phyloP scores from a whole-genome alignment of 2,113 vertebrate species.

The Crotophaga sulcirostris region DNA sequence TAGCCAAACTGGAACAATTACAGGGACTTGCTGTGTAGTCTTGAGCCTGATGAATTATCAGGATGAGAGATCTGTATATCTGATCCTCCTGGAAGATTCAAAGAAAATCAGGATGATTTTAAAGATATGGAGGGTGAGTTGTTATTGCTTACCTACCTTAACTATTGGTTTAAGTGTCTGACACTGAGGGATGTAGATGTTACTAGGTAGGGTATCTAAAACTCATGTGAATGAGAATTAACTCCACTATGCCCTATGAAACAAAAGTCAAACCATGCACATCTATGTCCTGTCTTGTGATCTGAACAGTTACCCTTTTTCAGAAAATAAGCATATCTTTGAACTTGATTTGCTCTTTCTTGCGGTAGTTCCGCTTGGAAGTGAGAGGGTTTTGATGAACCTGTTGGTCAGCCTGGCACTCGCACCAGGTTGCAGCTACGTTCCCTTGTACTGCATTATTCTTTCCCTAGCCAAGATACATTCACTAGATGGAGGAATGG shows the following conservation, averaged over 20 bases:
- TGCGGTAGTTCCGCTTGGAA: not conserved
- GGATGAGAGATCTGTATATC: not conserved
- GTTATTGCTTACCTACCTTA: not conserved
- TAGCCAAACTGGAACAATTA: not conserved
- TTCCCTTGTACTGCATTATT: not conserved
- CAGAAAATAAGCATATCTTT: not conserved
- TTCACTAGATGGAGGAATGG: not conserved
- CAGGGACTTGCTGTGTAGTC: not conserved
- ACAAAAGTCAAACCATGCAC: not conserved
- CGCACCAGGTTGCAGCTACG: not conserved
- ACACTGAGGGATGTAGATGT: not conserved
- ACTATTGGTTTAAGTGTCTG: not conserved
- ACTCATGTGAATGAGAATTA: not conserved
- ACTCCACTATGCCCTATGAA: not conserved
- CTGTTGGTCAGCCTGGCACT: not conserved
- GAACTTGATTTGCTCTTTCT: not conserved
- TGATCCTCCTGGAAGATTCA: conserved; percentile 7
- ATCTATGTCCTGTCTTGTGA: not conserved
- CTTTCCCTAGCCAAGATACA: not conserved
- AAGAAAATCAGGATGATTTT: not conserved
- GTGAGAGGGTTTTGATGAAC: not conserved
- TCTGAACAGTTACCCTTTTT: not conserved
- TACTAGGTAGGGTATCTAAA: not conserved
- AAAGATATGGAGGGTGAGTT: not conserved
- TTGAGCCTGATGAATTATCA: not conserved